Evolutionary conservation across 1,140 invertebrate genomes (phyloP), one percentile per base, ranked within the genome.

Genomic region (Marisa cornuarietis): DNA sequence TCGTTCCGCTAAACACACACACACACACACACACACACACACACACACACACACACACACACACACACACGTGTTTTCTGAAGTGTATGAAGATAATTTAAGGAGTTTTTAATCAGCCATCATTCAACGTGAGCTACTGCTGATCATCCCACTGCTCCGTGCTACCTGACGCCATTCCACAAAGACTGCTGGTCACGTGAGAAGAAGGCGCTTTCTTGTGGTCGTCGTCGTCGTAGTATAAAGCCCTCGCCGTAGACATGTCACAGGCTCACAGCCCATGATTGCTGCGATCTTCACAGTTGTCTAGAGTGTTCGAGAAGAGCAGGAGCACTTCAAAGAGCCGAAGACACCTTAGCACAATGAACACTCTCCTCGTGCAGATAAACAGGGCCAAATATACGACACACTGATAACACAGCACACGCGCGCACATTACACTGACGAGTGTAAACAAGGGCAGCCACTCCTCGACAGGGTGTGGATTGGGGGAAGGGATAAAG

Each of bases 21-120:
- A 66, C 65, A 66, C 65, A 66, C 8, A 66, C 65, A 66, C 65
- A 66, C 65, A 66, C 65, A 66, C 65, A 20, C 65, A 20, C 65
- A 20, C 65, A 20, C 65, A 20, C 65, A 66, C 65, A 66, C 65
- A 66, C 65, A 20, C 8, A 66, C 65, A 68, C 0, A 68, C 22
- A 31, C 65, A 68, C 9, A 63, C 62, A 63, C 62, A 63, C 7
- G 2, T n/a, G 2, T n/a, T 20, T n/a, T 20, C 65, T 31, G 1
- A 2, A 31, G 6, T 24, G 13, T 24, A 13, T 22, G 7, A 68
- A 31, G 22, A 10, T n/a, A 13, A 18, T 31, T n/a, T n/a, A 68
- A 68, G 11, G 22, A 31, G 26, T 68, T 68, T 68, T 68, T 6
- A n/a, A 24, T n/a, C n/a, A 20, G 62, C 18, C 62, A 20, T n/a